Evolutionary conservation across 2,113 vertebrate genomes (phyloP), one percentile per base, ranked within the genome.

Genomic region (Panurus biarmicus): DNA sequence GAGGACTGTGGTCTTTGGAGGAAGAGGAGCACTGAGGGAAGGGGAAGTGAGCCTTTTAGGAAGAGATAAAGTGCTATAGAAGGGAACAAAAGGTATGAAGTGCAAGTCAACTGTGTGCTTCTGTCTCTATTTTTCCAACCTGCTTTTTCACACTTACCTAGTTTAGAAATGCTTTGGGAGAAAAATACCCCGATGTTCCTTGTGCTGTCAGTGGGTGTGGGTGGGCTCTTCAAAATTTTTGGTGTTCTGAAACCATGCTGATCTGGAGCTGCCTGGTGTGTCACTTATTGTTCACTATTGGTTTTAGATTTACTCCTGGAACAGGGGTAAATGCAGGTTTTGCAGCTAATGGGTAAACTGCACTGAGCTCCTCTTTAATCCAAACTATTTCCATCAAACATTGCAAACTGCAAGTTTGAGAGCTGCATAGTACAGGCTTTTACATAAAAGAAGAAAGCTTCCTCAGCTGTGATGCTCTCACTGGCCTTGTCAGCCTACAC

Each of bases 161-260:
- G 7, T 35, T 53, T 25, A 89, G 56, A 85, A 78, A 29, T 24
- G 26, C n/a, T 48, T 53, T 57, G 33, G 16, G 19, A 73, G 35
- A 29, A 47, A 47, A 72, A 65, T 45, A 92, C 16, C 9, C 26
- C 18, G 3, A 6, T 54, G 29, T n/a, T 9, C 22, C 35, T 44
- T 14, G 7, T 45, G 40, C 38, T 21, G 6, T 14, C 1, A 1
- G 9, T 28, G 6, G 19, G 14, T 71, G 7, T n/a, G 45, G 16
- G 25, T 1, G 3, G 28, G 24, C 17, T 67, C 10, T 62, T 81
- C 50, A 53, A 84, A 74, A 65, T n/a, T 23, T 85, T 33, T 10
- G 11, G 24, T 71, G 28, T 50, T 28, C 47, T 58, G 48, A 73
- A 79, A 36, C 28, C 6, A 11, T 45, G 42, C 38, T 15, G 20